These are phyloP conservation scores for Drosophila lacicola DNA, from an alignment of 2,888 invertebrate genomes.

Conservation along the genomic window DNA sequence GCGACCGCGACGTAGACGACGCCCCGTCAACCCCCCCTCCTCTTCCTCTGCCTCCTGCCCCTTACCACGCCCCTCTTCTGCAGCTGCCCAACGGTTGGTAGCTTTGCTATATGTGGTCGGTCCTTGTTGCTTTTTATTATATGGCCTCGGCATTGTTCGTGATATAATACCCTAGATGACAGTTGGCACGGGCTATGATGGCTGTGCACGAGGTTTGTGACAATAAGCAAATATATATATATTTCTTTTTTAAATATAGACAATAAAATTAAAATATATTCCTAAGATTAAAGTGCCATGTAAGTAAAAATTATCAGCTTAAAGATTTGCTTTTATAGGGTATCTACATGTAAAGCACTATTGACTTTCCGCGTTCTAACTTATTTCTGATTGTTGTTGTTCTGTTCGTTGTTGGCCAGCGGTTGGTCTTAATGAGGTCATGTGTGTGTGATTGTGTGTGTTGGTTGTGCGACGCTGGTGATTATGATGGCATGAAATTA, in stretches of 20 bases:
- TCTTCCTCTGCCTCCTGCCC: neutral
- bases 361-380: slow-evolving; percentile 25
- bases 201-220: neutral
- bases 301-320: no score
- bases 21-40: slow-evolving; percentile 8
- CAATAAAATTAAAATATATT: neutral
- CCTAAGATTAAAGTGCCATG: neutral
- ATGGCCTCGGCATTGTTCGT: slow-evolving; percentile 52
- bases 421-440: slow-evolving; percentile 77
- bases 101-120: slow-evolving; percentile 38
- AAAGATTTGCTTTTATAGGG: slow-evolving; percentile 8
- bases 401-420: slow-evolving; percentile 55
- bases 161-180: slow-evolving; percentile 27
- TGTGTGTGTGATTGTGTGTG: slow-evolving; percentile 60
- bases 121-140: slow-evolving; percentile 57
- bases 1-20: slow-evolving; percentile 47
- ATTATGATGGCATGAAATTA: slow-evolving; percentile 81
- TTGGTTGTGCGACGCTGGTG: slow-evolving; percentile 66
- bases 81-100: slow-evolving; percentile 32
- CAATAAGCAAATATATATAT: no score
- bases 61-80: neutral
- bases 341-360: slow-evolving; percentile 15
- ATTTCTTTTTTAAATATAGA: no score
- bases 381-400: slow-evolving; percentile 56
- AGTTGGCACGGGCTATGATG: neutral